These are phyloP conservation scores for Halcyon chelicuti DNA, from an alignment of 2,797 vertebrate genomes.

Conservation along the genomic window DNA sequence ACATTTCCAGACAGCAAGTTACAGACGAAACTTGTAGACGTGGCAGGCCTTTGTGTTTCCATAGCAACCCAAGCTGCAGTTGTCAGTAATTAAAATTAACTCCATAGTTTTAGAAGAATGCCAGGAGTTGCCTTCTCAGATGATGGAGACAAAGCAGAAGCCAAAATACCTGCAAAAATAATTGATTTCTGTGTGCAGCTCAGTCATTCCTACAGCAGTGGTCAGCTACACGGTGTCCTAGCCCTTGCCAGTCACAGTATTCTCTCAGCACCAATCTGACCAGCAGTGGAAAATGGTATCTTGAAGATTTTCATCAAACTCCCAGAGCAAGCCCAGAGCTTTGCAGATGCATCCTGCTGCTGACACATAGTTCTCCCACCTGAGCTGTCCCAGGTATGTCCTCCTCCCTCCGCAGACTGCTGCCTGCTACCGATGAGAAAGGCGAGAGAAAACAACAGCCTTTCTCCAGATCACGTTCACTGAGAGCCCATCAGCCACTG, in stretches of 20 bases:
- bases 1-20: constrained; percentile 56
- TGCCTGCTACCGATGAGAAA: background rate
- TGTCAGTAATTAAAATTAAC: constrained; percentile 74
- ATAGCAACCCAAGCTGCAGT: constrained; percentile 72
- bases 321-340: background rate
- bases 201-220: background rate
- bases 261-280: background rate
- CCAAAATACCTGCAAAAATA: background rate
- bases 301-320: background rate
- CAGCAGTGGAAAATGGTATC: background rate
- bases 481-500: background rate
- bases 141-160: constrained; percentile 14
- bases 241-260: background rate
- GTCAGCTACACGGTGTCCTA: background rate
- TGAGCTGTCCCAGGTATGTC: background rate
- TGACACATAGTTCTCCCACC: background rate
- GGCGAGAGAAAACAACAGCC: background rate
- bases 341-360: background rate
- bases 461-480: background rate
- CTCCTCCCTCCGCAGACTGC: background rate
- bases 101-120: constrained; percentile 53
- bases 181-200: background rate
- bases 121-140: constrained; percentile 21
- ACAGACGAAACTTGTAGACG: constrained; percentile 17
- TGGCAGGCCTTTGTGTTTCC: constrained; percentile 58